Evolutionary conservation across 2,888 invertebrate species (phyloP), one percentile per base, ranked within the genome.

Genomic region (Drosophila gaucha): DNA sequence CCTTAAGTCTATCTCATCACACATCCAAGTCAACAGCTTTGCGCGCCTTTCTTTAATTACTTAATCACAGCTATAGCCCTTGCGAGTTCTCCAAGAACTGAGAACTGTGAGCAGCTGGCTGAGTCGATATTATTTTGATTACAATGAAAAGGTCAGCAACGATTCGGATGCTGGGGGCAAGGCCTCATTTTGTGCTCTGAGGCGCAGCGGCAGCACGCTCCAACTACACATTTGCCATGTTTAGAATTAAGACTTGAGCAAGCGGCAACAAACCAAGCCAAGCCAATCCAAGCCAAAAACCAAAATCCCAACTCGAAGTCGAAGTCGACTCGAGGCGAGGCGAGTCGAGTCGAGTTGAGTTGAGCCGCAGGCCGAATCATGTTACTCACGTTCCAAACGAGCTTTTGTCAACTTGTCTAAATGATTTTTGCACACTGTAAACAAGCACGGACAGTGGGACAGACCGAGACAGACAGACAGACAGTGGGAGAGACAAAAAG

Each of bases 341-440:
- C 16, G 36, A 9, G 14, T 3, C 36, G 52, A 30, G 10, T 16
- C 39, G 49, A 36, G 10, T 36, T 46, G 70, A 49, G 49, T 43
- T 63, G 49, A 49, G 78, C 64, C 85, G 73, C 67, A 67, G 77
- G 74, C 78, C 79, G 69, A 87, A 84, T 90, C 90, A 90, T 90
- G 90, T 90, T 89, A 90, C 86, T 86, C 90, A 90, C 90, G 90
- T 90, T 87, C 89, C 82, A 87, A 78, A 80, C 84, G 90, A 90
- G 90, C 90, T 90, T 90, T 90, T 90, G 90, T 90, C 90, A 90
- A 90, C 87, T 88, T 88, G 78, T 78, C 78, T 74, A 89, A 89
- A 89, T 89, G 87, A 90, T 90, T 89, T 89, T 90, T 88, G 89
- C 89, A 90, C 89, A 90, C 89, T 85, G 86, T 90, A 90, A 90